Evolutionary conservation across 2,797 vertebrate species (phyloP).

Genomic region (Pachyuromys duprasi): DNA sequence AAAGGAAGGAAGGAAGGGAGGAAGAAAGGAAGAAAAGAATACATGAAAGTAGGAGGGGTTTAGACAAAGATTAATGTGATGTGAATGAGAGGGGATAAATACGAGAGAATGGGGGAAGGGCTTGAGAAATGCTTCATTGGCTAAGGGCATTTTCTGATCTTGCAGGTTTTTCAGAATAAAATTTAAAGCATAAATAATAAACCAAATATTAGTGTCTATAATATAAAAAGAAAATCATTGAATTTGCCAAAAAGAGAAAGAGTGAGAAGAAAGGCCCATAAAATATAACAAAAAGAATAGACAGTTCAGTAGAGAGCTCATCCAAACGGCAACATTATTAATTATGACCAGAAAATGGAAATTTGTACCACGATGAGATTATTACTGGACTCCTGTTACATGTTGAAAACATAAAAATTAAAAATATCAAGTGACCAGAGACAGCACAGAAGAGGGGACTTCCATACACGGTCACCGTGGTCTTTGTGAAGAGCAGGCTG

Average conservation of each 20-base stretch:
- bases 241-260: background rate
- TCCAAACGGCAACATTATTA: slow-evolving; percentile 51
- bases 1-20: too few species aligned
- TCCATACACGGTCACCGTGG: background rate
- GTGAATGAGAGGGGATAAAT: background rate
- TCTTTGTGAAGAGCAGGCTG: background rate
- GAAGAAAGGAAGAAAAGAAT: too few species aligned
- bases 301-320: background rate
- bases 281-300: slow-evolving; percentile 7
- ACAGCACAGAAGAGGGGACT: background rate
- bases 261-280: background rate
- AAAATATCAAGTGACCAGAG: background rate
- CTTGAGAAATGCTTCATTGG: background rate
- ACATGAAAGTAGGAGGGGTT: background rate
- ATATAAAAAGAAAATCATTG: background rate
- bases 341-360: slow-evolving; percentile 1
- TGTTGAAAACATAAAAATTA: background rate
- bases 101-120: background rate
- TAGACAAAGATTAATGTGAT: too few species aligned
- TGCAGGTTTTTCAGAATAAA: background rate
- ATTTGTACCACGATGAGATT: background rate
- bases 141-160: background rate
- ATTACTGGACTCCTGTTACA: background rate
- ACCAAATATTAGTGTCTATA: background rate
- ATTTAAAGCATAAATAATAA: background rate